Evolutionary conservation across 2,797 vertebrate species (phyloP).

Genomic region (Alauda arvensis): DNA sequence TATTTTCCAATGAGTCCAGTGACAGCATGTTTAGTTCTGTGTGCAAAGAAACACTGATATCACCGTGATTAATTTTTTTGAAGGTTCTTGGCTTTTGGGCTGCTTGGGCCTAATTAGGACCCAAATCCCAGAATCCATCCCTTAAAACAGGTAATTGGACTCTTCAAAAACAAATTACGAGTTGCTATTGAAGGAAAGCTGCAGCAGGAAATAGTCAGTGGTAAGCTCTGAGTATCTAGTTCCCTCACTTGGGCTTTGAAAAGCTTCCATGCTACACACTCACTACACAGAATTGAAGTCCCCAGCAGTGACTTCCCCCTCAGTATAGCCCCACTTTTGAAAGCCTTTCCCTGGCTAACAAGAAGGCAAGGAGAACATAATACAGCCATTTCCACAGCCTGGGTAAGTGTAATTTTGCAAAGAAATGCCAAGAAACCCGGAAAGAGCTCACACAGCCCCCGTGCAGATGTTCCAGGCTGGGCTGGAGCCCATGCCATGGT

Average conservation of each 20-base stretch:
- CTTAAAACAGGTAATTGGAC: background rate
- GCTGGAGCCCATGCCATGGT: fast-evolving
- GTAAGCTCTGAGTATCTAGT: background rate
- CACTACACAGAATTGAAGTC: fast-evolving
- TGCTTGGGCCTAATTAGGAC: background rate
- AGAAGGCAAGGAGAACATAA: background rate
- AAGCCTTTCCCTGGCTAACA: background rate
- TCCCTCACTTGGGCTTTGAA: background rate
- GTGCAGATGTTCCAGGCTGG: fast-evolving
- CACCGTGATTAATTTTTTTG: background rate
- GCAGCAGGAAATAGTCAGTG: background rate
- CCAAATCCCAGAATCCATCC: background rate
- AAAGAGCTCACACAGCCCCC: background rate
- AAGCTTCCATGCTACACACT: background rate
- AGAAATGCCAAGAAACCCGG: background rate
- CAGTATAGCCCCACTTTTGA: background rate
- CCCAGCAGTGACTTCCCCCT: too few relatives aligned
- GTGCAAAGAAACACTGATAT: background rate
- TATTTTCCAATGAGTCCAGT: background rate
- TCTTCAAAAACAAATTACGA: background rate
- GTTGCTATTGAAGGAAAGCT: background rate
- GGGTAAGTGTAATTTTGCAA: background rate
- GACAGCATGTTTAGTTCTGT: background rate
- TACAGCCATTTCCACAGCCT: background rate
- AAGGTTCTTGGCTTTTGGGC: background rate